These are phyloP conservation scores for Parauchenoglanis ngamensis DNA, from an alignment of 2,797 vertebrate genomes.

Conservation along the genomic window DNA sequence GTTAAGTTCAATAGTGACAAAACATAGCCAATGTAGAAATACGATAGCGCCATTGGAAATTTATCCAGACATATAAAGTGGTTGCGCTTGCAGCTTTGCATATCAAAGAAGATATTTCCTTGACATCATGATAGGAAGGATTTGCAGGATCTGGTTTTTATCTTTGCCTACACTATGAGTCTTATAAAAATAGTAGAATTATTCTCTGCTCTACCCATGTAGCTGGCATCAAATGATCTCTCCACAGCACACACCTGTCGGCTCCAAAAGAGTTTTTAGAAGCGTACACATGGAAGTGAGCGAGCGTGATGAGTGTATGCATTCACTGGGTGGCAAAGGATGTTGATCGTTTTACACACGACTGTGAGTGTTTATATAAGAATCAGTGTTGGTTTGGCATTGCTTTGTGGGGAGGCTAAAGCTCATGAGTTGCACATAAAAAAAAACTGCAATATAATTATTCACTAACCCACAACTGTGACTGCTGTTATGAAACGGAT, in stretches of 20 bases:
- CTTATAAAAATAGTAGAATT: conserved; percentile 56
- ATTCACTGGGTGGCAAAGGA: conserved; percentile 5
- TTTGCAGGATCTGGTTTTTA: conserved; percentile 43
- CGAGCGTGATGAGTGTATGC: conserved; percentile 5
- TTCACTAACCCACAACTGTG: conserved; percentile 6
- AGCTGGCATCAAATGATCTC: conserved; percentile 61
- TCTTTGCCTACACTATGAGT: conserved; percentile 56
- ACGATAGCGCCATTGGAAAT: too few relatives aligned
- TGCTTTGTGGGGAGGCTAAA: background rate
- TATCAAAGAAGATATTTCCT: background rate
- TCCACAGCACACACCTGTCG: conserved; percentile 55
- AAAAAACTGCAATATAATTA: background rate
- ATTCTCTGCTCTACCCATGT: conserved; percentile 45
- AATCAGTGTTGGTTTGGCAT: background rate
- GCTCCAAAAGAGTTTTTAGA: conserved; percentile 43
- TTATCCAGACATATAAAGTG: too few relatives aligned
- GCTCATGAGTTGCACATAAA: background rate
- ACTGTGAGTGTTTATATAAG: conserved; percentile 1
- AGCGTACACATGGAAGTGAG: conserved; percentile 27
- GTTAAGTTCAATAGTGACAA: too few relatives aligned
- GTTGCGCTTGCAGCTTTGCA: too few relatives aligned
- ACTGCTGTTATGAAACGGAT: background rate
- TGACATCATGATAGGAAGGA: background rate
- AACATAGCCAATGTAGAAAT: too few relatives aligned
- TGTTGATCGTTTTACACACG: conserved; percentile 13